These are phyloP conservation scores for Thyatira batis DNA, from an alignment of 2,888 invertebrate species.

Conservation along the genomic window DNA sequence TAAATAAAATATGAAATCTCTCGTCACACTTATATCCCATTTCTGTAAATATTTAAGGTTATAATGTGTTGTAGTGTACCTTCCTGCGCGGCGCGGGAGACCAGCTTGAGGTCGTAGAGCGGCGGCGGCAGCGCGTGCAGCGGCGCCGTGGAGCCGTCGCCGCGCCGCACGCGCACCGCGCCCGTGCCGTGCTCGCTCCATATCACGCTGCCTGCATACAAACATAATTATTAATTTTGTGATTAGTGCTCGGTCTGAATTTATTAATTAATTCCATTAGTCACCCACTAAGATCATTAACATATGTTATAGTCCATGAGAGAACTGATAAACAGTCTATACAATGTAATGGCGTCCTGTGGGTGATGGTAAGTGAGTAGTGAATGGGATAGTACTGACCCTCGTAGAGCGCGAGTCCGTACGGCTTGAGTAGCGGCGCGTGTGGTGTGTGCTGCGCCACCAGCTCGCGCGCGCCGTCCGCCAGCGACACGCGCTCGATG, in stretches of 20 bases:
- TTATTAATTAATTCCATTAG: too few relatives aligned
- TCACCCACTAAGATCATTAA: too few relatives aligned
- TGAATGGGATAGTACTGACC: constrained; percentile 33
- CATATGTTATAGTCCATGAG: too few relatives aligned
- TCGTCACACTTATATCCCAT: too few relatives aligned
- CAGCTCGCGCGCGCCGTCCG: constrained; percentile 48
- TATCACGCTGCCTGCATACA: constrained; percentile 76
- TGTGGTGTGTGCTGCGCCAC: constrained; percentile 65
- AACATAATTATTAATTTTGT: background rate
- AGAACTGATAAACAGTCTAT: too few relatives aligned
- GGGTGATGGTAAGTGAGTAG: background rate
- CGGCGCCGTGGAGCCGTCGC: constrained; percentile 74
- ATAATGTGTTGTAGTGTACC: constrained; percentile 60
- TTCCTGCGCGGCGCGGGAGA: constrained; percentile 74
- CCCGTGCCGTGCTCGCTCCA: constrained; percentile 88
- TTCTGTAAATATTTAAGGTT: too few relatives aligned
- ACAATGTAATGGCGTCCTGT: too few relatives aligned
- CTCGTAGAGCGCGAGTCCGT: constrained; percentile 85
- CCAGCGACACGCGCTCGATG: constrained; percentile 82
- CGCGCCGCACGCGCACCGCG: constrained; percentile 85
- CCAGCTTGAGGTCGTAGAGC: constrained; percentile 86
- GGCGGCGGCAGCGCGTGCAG: constrained; percentile 84
- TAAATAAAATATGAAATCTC: too few relatives aligned
- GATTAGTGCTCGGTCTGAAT: too few relatives aligned
- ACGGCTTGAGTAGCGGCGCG: constrained; percentile 83